Percentiles rank a stretch among this genome's conserved stretches.
These are phyloP conservation scores for Anastatus disparis DNA, from an alignment of 1,140 invertebrate genomes.

Conservation along the genomic window DNA sequence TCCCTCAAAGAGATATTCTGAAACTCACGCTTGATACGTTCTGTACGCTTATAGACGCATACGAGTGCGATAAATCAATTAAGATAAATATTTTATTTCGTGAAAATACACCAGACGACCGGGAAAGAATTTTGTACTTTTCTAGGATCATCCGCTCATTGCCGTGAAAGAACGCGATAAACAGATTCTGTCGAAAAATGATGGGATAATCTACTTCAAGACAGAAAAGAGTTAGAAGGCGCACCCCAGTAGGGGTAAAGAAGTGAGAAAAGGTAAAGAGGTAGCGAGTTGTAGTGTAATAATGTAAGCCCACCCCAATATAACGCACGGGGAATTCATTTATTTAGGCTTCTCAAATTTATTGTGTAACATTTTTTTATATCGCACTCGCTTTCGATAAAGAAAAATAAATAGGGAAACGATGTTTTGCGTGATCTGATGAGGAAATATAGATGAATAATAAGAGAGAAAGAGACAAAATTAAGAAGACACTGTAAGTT, in stretches of 20 bases:
- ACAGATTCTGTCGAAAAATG: slow-evolving; percentile 33
- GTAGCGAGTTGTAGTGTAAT: slow-evolving; percentile 19
- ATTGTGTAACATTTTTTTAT: slow-evolving; percentile 49
- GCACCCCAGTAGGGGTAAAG: slow-evolving; percentile 30
- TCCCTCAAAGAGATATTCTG: neutral
- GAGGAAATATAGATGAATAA: too few species aligned
- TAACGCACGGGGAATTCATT: too few species aligned
- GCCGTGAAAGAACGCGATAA: slow-evolving; percentile 25
- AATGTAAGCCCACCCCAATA: neutral
- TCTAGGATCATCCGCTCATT: slow-evolving; percentile 52
- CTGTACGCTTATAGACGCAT: slow-evolving; percentile 1
- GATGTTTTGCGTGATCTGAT: neutral
- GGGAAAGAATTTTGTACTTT: slow-evolving; percentile 58
- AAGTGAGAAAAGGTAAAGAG: slow-evolving; percentile 22
- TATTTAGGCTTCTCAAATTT: too few species aligned
- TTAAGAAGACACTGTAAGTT: too few species aligned
- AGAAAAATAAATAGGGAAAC: neutral
- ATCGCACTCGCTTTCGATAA: slow-evolving; percentile 48
- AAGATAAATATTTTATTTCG: slow-evolving; percentile 44
- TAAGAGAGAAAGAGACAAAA: too few species aligned
- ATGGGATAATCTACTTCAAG: slow-evolving; percentile 29
- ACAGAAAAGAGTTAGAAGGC: slow-evolving; percentile 42
- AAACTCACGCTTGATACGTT: slow-evolving; percentile 20
- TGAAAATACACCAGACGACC: slow-evolving; percentile 33
- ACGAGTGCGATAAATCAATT: slow-evolving; percentile 12